These are phyloP conservation scores for Pterostichus madidus DNA, from an alignment of 2,888 invertebrate species.

Conservation along the genomic window DNA sequence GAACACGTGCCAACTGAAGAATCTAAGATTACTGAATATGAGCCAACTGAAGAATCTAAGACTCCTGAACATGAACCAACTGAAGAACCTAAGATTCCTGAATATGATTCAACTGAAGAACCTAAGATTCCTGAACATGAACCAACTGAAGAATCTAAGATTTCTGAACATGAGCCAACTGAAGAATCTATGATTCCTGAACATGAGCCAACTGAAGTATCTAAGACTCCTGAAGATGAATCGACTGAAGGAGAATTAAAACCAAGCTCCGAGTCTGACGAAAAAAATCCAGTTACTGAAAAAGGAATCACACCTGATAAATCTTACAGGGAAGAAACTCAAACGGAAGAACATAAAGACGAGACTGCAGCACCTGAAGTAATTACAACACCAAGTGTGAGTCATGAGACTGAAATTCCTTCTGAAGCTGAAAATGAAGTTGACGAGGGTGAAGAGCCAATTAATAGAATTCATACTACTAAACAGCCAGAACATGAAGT, in stretches of 20 bases:
- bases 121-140: too few relatives aligned
- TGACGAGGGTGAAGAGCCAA: conserved; percentile 61
- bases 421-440: conserved; percentile 65
- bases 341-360: conserved; percentile 27
- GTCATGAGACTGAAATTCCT: conserved; percentile 43
- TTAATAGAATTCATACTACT: conserved; percentile 33
- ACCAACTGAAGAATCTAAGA: too few relatives aligned
- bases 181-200: conserved; percentile 4
- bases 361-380: conserved; percentile 52
- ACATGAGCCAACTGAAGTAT: conserved; percentile 37
- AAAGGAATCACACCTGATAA: conserved; percentile 8
- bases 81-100: conserved; percentile 15
- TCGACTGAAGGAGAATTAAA: conserved; percentile 4
- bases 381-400: conserved; percentile 45
- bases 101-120: conserved; percentile 26
- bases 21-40: not conserved
- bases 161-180: not conserved
- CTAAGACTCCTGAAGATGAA: conserved; percentile 14
- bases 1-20: conserved; percentile 8
- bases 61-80: conserved; percentile 22
- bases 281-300: conserved; percentile 2
- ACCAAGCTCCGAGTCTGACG: not conserved
- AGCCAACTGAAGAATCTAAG: not conserved
- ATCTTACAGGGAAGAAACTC: conserved; percentile 46
- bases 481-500: conserved; percentile 1